Conservation (phyloP, 2,113 vertebrate species). For the Enhydra lutris region DNA sequence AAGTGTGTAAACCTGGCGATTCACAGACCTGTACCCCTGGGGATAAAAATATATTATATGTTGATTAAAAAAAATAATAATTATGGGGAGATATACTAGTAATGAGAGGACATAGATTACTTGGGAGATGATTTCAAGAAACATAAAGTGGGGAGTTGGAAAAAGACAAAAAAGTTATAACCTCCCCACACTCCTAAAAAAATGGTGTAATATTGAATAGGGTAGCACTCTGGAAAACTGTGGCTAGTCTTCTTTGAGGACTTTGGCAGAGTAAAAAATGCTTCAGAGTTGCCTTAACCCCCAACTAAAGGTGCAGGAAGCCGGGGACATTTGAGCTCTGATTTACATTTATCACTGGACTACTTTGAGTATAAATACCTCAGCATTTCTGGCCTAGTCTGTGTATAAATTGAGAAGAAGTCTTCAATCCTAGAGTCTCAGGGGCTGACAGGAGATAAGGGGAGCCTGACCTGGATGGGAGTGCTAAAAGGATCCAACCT, state of each 20-base stretch:
- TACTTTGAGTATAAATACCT: not conserved
- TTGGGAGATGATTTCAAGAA: not conserved
- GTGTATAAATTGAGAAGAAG: not conserved
- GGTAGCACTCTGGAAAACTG: not conserved
- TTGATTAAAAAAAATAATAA: no score
- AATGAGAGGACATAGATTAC: not conserved
- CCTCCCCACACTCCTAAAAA: not conserved
- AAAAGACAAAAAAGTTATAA: not conserved
- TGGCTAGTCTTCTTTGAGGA: not conserved
- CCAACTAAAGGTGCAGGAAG: not conserved
- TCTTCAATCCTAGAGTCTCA: not conserved
- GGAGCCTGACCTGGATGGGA: fast-evolving
- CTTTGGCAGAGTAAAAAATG: not conserved
- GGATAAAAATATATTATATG: no score
- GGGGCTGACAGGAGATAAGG: not conserved
- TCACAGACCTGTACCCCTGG: no score
- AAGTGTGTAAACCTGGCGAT: no score
- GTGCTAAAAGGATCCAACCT: not conserved
- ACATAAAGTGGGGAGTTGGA: not conserved
- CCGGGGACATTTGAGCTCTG: no score
- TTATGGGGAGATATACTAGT: not conserved
- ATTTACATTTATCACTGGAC: not conserved
- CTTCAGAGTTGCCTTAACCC: not conserved
- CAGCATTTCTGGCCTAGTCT: not conserved
- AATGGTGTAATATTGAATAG: not conserved